A percentile compares a stretch with the other conserved stretches of the same genome.
Conservation (phyloP, 92 coral and sea anemone species). For the Zoanthus sansibaricus region DNA sequence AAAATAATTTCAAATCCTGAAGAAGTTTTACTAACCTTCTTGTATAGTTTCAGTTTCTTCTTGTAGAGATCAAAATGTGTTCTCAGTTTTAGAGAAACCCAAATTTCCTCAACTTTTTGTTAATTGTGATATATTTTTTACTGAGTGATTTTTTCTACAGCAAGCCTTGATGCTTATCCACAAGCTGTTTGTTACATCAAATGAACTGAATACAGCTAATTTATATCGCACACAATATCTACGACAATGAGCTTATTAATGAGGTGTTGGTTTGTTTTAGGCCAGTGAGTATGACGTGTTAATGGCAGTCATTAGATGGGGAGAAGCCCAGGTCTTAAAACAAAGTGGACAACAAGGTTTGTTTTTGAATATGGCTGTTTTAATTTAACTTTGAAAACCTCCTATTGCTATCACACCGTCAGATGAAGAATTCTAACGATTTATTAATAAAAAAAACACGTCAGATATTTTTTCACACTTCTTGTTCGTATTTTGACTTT, state of each 20-base stretch:
- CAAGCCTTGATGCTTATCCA: not conserved
- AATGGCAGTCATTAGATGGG: constrained; percentile 90
- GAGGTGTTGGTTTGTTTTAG: constrained; percentile 38
- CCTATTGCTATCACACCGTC: too few species aligned
- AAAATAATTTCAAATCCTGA: too few species aligned
- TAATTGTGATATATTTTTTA: not conserved
- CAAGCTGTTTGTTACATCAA: not conserved
- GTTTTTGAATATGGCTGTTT: not conserved
- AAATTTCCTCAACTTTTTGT: not conserved
- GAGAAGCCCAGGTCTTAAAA: constrained; percentile 87
- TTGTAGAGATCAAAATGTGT: not conserved
- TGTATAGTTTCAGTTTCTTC: not conserved
- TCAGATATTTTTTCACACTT: too few species aligned
- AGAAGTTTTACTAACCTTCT: too few species aligned
- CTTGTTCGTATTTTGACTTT: too few species aligned
- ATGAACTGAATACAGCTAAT: not conserved
- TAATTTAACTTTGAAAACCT: constrained; percentile 35
- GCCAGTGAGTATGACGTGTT: constrained; percentile 97
- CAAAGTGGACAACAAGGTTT: constrained; percentile 75
- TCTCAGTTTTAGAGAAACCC: not conserved
- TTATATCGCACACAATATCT: not conserved
- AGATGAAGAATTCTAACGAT: too few species aligned
- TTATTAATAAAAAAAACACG: too few species aligned
- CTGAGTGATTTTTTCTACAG: not conserved
- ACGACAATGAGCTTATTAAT: not conserved